Evolutionary conservation across 1,140 invertebrate genomes (phyloP).

Genomic region (Monochamus saltuarius): DNA sequence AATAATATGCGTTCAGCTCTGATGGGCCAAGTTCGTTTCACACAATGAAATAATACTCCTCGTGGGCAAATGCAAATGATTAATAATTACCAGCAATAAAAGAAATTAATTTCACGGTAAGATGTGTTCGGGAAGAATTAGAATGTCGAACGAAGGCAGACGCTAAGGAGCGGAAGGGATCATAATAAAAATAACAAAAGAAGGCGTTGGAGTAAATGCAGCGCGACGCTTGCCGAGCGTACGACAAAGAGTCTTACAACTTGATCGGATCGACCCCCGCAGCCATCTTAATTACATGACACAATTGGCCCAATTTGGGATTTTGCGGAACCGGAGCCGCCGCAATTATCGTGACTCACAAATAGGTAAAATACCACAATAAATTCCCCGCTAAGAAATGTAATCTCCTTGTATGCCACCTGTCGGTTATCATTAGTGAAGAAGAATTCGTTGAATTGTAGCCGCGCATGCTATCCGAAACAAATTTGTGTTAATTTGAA

Average conservation of each 20-base stretch:
- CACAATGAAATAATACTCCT: no score
- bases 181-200: conserved; percentile 12
- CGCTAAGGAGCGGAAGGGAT: background rate
- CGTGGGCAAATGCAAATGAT: no score
- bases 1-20: no score
- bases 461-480: no score
- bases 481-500: no score
- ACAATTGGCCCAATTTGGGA: conserved; percentile 24
- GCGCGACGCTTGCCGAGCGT: conserved; percentile 21
- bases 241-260: conserved; percentile 29
- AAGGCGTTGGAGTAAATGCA: conserved; percentile 18
- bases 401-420: conserved; percentile 3
- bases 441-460: background rate
- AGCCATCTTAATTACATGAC: conserved; percentile 26
- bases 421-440: conserved; percentile 2
- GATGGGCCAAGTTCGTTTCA: background rate
- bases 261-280: conserved; percentile 18
- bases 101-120: no score
- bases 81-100: no score
- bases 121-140: no score
- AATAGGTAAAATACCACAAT: conserved; percentile 28
- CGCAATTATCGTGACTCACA: conserved; percentile 15
- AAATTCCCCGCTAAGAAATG: conserved; percentile 2
- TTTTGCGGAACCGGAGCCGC: conserved; percentile 23
- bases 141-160: no score